Conservation (phyloP, 2,113 vertebrate genomes). For the Cynopterus brachyotis region DNA sequence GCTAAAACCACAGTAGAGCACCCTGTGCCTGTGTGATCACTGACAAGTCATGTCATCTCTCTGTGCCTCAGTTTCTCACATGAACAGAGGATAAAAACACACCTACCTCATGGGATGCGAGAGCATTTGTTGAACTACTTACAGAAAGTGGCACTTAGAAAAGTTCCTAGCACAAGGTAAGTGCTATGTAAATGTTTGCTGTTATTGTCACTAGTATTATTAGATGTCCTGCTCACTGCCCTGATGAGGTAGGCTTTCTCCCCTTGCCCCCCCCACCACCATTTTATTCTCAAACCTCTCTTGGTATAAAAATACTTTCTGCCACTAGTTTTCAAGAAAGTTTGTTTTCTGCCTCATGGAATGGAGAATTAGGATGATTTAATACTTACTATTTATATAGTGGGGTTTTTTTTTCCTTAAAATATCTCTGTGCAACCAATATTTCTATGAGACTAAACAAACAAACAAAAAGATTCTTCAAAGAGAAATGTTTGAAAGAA, state of each 20-base stretch:
- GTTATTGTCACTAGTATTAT: not conserved
- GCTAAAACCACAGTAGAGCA: not conserved
- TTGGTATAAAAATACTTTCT: not conserved
- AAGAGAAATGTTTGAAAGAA: slow-evolving; percentile 38
- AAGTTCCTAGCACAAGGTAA: not conserved
- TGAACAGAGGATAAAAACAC: not conserved
- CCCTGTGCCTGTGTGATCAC: not conserved
- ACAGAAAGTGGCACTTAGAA: not conserved
- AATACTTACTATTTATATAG: slow-evolving; percentile 39
- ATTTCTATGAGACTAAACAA: slow-evolving; percentile 20
- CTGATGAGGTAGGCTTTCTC: not conserved
- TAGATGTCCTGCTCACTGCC: not conserved
- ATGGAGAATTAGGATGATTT: slow-evolving; percentile 41
- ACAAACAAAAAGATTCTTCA: not conserved
- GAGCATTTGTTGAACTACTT: not conserved
- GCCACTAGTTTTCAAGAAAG: slow-evolving; percentile 8
- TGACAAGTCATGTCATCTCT: not conserved
- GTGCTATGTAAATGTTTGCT: not conserved
- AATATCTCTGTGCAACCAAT: slow-evolving; percentile 32
- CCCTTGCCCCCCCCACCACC: too few species aligned
- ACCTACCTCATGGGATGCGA: accelerated
- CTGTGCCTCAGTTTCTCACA: not conserved
- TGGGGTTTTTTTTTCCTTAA: slow-evolving; percentile 44
- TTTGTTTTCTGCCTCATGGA: slow-evolving; percentile 33
- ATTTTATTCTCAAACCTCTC: not conserved